phyloP scores from a whole-genome alignment of 2,113 vertebrate species.

The Tiliqua scincoides region DNA sequence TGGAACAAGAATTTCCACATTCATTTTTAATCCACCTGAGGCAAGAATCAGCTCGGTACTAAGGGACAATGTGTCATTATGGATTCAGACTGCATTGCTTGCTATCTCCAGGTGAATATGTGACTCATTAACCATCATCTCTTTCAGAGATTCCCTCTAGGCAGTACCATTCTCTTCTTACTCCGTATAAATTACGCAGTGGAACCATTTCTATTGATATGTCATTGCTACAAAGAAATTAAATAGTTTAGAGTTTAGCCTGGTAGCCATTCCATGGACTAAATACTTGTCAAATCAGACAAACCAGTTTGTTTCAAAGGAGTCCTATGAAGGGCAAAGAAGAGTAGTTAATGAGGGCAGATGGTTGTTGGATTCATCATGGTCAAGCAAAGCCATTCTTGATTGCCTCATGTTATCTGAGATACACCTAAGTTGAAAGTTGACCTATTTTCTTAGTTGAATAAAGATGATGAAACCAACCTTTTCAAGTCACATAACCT shows the following conservation, averaged over 20 bases:
- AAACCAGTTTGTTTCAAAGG: neutral
- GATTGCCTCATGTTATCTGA: neutral
- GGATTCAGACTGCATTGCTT: neutral
- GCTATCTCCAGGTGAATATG: neutral
- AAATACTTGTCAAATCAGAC: neutral
- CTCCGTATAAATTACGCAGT: neutral
- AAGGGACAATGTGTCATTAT: neutral
- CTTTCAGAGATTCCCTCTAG: neutral
- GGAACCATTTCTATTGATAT: neutral
- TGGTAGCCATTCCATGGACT: neutral
- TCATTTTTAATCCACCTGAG: conserved; percentile 3
- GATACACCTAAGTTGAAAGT: neutral
- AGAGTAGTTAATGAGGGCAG: neutral
- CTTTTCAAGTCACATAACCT: neutral
- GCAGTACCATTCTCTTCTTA: neutral
- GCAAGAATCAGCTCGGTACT: neutral
- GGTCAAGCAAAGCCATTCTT: neutral
- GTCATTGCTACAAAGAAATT: neutral
- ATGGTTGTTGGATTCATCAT: neutral
- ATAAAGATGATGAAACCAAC: neutral
- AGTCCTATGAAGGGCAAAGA: conserved; percentile 3
- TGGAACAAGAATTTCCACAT: neutral
- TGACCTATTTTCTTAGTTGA: neutral
- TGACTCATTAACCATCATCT: conserved; percentile 5
- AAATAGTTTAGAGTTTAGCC: neutral